Percentiles rank a stretch among this genome's conserved stretches.
Evolutionary conservation across 2,113 vertebrate species (phyloP).

Genomic region (Myotis yumanensis): DNA sequence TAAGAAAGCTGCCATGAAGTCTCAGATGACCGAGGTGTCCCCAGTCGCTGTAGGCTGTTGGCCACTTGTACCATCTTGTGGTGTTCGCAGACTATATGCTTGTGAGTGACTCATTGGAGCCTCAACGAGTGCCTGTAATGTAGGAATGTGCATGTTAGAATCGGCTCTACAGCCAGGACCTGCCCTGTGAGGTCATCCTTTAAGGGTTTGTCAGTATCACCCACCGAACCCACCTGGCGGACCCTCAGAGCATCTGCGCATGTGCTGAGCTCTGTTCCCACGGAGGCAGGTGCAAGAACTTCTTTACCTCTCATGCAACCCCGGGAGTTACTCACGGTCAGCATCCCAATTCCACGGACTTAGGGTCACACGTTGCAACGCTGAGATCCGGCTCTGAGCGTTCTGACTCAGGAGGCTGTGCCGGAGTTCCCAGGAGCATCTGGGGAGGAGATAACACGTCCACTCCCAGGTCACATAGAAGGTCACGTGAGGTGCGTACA

Average conservation of each 20-base stretch:
- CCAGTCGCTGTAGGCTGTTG: too few relatives aligned
- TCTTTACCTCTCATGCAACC: neutral
- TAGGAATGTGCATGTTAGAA: too few relatives aligned
- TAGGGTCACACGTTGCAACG: rapidly evolving
- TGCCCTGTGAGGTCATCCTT: rapidly evolving
- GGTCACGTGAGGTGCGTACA: rapidly evolving
- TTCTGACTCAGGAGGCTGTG: neutral
- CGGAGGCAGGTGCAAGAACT: rapidly evolving
- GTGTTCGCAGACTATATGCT: neutral
- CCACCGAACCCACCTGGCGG: rapidly evolving
- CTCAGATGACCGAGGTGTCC: rapidly evolving
- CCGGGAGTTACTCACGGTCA: rapidly evolving
- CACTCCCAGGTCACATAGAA: rapidly evolving
- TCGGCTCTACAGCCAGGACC: too few relatives aligned
- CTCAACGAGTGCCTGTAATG: too few relatives aligned
- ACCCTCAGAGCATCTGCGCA: rapidly evolving
- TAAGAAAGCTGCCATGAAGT: neutral
- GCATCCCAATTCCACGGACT: neutral
- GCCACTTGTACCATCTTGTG: rapidly evolving
- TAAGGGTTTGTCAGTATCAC: rapidly evolving
- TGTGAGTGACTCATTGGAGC: rapidly evolving
- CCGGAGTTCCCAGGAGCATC: rapidly evolving
- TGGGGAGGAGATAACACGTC: neutral
- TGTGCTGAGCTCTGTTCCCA: rapidly evolving
- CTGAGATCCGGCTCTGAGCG: neutral